Percentiles rank a stretch among this genome's conserved stretches.
Evolutionary conservation across 2,113 vertebrate species (phyloP).

Genomic region (Paracanthobrama guichenoti): DNA sequence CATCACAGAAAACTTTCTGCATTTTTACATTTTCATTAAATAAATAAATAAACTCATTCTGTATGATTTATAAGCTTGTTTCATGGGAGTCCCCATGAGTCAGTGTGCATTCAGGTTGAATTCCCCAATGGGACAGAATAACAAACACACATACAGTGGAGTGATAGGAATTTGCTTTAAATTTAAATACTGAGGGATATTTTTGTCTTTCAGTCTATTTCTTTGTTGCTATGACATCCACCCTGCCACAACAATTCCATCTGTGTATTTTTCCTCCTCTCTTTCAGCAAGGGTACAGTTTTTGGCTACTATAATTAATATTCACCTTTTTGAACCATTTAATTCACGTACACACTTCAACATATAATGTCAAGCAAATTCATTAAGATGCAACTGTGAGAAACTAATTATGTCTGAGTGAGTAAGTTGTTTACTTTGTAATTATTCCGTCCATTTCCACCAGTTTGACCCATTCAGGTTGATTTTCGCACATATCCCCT

Average conservation of each 20-base stretch:
- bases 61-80: no score
- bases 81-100: no score
- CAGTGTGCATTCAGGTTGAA: no score
- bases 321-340: neutral
- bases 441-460: no score
- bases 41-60: no score
- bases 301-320: neutral
- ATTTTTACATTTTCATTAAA: no score
- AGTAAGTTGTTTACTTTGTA: no score
- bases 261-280: conserved; percentile 40
- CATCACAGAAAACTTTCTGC: no score
- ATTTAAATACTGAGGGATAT: conserved; percentile 17
- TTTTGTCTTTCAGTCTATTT: neutral
- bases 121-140: no score
- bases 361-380: neutral
- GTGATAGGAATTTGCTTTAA: neutral
- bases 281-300: conserved; percentile 19
- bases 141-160: no score
- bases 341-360: neutral
- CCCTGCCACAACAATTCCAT: conserved; percentile 34
- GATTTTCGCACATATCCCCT: neutral
- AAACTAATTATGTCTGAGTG: no score
- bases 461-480: neutral
- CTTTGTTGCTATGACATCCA: conserved; percentile 25
- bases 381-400: no score